Percentiles rank a stretch among this genome's conserved stretches.
phyloP scores from a whole-genome alignment of 2,797 vertebrate genomes.

The Muscicapa striata region DNA sequence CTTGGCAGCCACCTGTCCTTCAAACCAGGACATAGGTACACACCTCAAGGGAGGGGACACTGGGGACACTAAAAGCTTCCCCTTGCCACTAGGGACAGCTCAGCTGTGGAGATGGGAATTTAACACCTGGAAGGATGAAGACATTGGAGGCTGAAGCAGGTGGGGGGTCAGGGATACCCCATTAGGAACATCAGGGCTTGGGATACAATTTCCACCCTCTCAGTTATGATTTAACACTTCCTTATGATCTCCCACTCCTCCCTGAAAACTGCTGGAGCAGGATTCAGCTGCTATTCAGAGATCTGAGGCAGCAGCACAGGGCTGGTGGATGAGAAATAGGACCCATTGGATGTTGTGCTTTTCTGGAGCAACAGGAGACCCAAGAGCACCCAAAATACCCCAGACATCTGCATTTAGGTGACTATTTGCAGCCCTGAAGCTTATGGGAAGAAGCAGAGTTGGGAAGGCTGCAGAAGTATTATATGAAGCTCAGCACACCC shows the following conservation, averaged over 20 bases:
- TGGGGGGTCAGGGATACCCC: background rate
- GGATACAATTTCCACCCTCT: background rate
- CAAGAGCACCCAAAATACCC: background rate
- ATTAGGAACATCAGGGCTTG: background rate
- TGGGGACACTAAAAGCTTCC: background rate
- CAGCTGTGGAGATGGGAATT: background rate
- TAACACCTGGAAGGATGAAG: background rate
- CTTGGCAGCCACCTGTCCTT: too few relatives aligned
- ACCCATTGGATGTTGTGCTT: background rate
- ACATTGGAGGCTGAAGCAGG: background rate
- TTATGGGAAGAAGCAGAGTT: background rate
- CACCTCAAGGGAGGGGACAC: background rate
- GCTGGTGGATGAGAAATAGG: background rate
- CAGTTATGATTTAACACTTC: background rate
- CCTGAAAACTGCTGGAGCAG: background rate
- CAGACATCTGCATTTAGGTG: background rate
- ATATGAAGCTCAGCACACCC: background rate
- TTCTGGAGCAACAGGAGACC: background rate
- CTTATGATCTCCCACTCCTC: background rate
- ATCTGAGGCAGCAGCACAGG: background rate
- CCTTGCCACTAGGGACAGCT: background rate
- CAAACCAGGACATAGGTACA: background rate
- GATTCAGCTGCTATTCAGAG: background rate
- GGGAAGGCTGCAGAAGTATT: background rate
- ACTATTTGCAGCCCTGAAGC: background rate